Evolutionary conservation across 2,113 vertebrate species (phyloP), one percentile per base, ranked within the genome.

Genomic region (Rhombomys opimus): DNA sequence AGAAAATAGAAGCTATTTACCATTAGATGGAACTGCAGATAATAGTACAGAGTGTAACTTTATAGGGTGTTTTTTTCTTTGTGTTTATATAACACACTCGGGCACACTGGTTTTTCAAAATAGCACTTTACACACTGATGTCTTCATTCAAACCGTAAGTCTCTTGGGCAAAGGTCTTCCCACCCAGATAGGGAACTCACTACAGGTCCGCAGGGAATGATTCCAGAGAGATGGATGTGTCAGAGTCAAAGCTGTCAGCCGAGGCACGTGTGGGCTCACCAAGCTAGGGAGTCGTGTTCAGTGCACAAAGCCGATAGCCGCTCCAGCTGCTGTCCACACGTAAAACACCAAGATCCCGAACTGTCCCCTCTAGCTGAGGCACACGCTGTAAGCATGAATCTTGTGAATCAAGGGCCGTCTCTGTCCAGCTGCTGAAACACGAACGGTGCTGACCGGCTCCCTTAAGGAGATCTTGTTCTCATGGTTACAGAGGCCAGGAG

Each of bases 1-100:
- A 96, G 61, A 88, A 82, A 96, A 86, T 73, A 80, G 54, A 92
- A n/a, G 32, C 27, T 91, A 87, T 92, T 97, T 94, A 27, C 76
- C 27, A 27, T 73, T 61, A 68, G 80, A 76, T 59, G 92, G 70
- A 81, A 84, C 50, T 67, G 7, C 5, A 68, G 50, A 10, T 88
- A 86, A 68, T 76, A 50, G 78, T 88, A 86, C 67, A 65, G 35
- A 50, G 5, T 86, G 22, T 88, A 90, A 65, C 52, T 94, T 91
- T 61, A 57, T 52, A 87, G 78, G 88, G 52, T 13, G 32, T 73
- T 80, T 61, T 46, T 85, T 22, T 1, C 59, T 91, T 17, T 52
- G 1, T 65, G 52, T 91, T 17, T 85, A 11, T 80, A 61, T 67
- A 68, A 57, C 75, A 63, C 25, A 82, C 70, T 57, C 15, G 52